Conservation (phyloP, 1,140 invertebrate genomes). For the Anastatus disparis region DNA sequence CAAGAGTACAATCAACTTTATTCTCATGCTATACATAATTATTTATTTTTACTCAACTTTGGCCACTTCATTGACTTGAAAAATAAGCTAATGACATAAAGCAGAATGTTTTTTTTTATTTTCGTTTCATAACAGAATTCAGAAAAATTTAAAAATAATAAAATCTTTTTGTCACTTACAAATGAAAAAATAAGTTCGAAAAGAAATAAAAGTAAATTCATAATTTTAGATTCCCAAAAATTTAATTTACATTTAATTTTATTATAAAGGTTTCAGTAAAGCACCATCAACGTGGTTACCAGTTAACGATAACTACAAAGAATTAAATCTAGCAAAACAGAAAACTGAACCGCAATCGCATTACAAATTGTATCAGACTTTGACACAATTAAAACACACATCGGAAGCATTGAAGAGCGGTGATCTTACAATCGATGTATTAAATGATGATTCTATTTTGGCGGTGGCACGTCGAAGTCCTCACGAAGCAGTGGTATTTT, state of each 20-base stretch:
- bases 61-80: no score
- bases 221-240: background rate
- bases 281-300: slow-evolving; percentile 68
- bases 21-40: no score
- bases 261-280: slow-evolving; percentile 63
- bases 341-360: slow-evolving; percentile 55
- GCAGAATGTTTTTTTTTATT: no score
- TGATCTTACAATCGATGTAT: slow-evolving; percentile 48
- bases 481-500: background rate
- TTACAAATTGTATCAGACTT: slow-evolving; percentile 63
- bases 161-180: no score
- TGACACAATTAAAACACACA: slow-evolving; percentile 56
- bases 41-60: no score
- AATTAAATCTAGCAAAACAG: slow-evolving; percentile 65
- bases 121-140: no score
- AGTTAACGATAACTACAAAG: slow-evolving; percentile 64
- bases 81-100: no score
- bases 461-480: background rate
- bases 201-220: background rate
- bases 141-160: no score
- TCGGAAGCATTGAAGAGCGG: slow-evolving; percentile 56
- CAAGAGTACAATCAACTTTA: no score
- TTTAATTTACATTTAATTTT: no score
- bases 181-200: no score
- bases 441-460: slow-evolving; percentile 46